Base-by-base conservation (phyloP, 2,888 invertebrate genomes). In the Cryptophagus acutangulus region DNA sequence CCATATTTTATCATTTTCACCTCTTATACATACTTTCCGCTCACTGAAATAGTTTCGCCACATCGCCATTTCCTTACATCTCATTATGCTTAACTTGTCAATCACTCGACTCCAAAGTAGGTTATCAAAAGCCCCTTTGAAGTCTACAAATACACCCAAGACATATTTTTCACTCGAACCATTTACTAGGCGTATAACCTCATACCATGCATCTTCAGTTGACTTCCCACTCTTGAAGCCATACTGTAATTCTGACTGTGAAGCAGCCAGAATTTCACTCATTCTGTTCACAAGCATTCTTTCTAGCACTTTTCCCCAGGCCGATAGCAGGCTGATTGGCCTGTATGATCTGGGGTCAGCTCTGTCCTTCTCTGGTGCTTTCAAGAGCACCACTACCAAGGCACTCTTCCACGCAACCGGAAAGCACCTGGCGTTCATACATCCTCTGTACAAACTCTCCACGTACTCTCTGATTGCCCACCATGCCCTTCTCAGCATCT, bases 31-130 rank as follows among this genome's bases (percentile, higher is more conserved):
- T 15, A 33, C 15, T 33, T 15, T 33, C 33, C 33, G 12, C 6
- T 33, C 15, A 8, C 13, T 6, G 16, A 33, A 33, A 13, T 15
- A 33, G 16, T 33, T 17, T 8, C n/a, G 6, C 41, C 65, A 66
- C 38, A 38, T 48, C 41, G 3, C 26, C 4, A 13, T 13, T 13
- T 4, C 26, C 12, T 3, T 13, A 26, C 26, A 26, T 4, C 26
- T 9, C 9, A 20, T 20, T 8, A 8, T 9, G 6, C 6, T 6
- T 9, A 20, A 20, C 9, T 9, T 20, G n/a, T 8, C 26, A n/a
- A 26, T 13, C n/a, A 59, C 62, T n/a, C n/a, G n/a, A n/a, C 44
- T n/a, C n/a, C 26, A 26, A 3, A n/a, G 3, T 3, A 26, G 26
- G 4, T 3, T 6, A 8, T 26, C 26, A 26, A 26, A 26, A 4